A percentile compares a stretch with the other conserved stretches of the same genome.
These are phyloP conservation scores for Platygyra sinensis DNA, from an alignment of 64 coral and sea anemone genomes.

Conservation along the genomic window DNA sequence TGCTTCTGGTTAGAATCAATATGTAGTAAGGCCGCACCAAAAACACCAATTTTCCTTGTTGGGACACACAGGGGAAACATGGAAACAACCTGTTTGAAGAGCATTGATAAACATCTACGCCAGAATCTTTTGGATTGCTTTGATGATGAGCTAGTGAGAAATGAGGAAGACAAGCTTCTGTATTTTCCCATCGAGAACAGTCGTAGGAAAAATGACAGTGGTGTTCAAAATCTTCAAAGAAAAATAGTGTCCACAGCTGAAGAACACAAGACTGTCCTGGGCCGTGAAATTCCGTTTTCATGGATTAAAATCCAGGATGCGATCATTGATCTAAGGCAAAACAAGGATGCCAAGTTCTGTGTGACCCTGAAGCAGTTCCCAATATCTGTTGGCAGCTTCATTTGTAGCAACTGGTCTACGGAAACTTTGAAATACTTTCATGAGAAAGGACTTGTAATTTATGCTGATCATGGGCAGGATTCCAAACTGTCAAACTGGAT, in stretches of 20 bases:
- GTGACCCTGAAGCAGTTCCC: background rate
- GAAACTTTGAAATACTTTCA: conserved; percentile 78
- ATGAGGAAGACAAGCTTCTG: conserved; percentile 40
- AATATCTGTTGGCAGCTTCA: conserved; percentile 4
- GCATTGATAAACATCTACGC: conserved; percentile 26
- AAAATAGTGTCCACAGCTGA: conserved; percentile 28
- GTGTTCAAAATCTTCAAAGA: conserved; percentile 26
- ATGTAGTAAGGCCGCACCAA: conserved; percentile 6
- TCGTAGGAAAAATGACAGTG: conserved; percentile 31
- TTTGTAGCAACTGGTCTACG: conserved; percentile 34
- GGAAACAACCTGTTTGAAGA: background rate
- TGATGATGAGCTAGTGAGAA: conserved; percentile 39
- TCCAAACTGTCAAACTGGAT: conserved; percentile 51
- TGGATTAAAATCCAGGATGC: conserved; percentile 67
- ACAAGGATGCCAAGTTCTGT: background rate
- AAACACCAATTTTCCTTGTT: conserved; percentile 51
- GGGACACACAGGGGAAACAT: conserved; percentile 59
- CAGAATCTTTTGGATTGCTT: conserved; percentile 43
- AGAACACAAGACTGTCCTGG: background rate
- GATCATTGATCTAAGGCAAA: conserved; percentile 1
- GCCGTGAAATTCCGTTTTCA: conserved; percentile 40
- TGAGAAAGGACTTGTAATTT: conserved; percentile 70
- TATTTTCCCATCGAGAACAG: conserved; percentile 58
- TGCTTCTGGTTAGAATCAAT: conserved; percentile 63
- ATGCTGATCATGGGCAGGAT: background rate